Evolutionary conservation across 1,140 invertebrate genomes (phyloP).

Genomic region (Nautilus pompilius): DNA sequence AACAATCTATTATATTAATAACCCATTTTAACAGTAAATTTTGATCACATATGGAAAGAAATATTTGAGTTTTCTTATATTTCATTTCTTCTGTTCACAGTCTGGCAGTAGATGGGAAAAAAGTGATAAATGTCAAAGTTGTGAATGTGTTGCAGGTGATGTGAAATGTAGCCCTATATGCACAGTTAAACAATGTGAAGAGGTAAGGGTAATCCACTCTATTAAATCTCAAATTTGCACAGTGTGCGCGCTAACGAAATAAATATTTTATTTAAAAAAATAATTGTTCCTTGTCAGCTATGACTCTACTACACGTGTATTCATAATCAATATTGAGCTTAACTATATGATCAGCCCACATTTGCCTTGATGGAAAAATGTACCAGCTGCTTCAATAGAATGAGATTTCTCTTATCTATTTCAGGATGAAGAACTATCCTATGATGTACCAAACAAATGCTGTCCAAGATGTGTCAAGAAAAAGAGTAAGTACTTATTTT

Average conservation of each 20-base stretch:
- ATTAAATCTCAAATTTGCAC: neutral
- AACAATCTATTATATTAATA: no score
- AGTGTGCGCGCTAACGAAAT: neutral
- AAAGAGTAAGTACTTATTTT: slow-evolving; percentile 6
- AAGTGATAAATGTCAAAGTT: neutral
- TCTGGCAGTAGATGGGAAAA: neutral
- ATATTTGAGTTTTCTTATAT: no score
- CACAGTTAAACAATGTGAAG: neutral
- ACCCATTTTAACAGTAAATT: no score
- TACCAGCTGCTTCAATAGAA: no score
- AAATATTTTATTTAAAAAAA: neutral
- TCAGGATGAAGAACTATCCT: slow-evolving; percentile 14
- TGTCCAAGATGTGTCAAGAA: slow-evolving; percentile 17
- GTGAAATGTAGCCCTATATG: neutral
- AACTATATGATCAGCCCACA: no score
- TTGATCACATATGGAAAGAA: no score
- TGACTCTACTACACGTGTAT: no score
- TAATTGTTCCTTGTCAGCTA: no score
- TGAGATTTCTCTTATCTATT: slow-evolving; percentile 2
- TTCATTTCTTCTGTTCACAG: no score
- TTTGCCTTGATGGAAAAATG: no score
- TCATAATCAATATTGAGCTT: no score
- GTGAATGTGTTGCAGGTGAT: neutral
- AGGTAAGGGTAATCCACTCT: neutral
- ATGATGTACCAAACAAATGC: slow-evolving; percentile 16